phyloP scores from a whole-genome alignment of 2,113 vertebrate genomes.

The Carollia perspicillata region DNA sequence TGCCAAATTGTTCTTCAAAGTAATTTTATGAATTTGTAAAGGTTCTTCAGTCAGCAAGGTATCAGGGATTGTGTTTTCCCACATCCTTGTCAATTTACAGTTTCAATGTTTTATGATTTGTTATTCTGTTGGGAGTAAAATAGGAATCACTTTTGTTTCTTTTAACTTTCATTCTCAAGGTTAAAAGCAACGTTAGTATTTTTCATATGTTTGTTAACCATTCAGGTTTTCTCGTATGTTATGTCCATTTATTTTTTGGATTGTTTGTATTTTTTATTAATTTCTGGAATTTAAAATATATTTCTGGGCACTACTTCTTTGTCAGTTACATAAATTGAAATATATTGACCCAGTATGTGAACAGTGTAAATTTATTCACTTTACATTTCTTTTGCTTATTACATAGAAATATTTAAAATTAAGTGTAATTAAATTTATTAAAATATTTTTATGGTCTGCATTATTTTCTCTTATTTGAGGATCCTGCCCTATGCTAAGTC shows the following conservation, averaged over 20 bases:
- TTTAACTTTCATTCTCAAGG: neutral
- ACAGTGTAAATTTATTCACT: neutral
- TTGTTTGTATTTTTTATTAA: neutral
- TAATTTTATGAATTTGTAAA: neutral
- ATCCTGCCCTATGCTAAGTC: neutral
- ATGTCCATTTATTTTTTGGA: neutral
- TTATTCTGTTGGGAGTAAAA: neutral
- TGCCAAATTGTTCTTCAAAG: neutral
- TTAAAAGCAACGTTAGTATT: neutral
- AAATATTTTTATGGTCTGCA: neutral
- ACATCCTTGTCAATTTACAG: neutral
- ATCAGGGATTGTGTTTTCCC: neutral
- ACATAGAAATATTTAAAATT: constrained; percentile 4
- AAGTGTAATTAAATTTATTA: neutral
- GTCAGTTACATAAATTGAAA: neutral
- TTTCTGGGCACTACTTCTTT: neutral
- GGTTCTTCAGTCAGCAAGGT: neutral
- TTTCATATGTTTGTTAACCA: neutral
- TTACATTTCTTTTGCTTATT: neutral
- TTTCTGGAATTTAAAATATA: neutral
- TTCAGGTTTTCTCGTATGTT: neutral
- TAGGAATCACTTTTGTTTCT: neutral
- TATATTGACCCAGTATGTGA: neutral
- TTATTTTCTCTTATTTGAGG: neutral
- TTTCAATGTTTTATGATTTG: neutral